Percentiles rank a stretch among this genome's conserved stretches.
Evolutionary conservation across 2,888 invertebrate genomes (phyloP).

Genomic region (Polymixis flavicincta): DNA sequence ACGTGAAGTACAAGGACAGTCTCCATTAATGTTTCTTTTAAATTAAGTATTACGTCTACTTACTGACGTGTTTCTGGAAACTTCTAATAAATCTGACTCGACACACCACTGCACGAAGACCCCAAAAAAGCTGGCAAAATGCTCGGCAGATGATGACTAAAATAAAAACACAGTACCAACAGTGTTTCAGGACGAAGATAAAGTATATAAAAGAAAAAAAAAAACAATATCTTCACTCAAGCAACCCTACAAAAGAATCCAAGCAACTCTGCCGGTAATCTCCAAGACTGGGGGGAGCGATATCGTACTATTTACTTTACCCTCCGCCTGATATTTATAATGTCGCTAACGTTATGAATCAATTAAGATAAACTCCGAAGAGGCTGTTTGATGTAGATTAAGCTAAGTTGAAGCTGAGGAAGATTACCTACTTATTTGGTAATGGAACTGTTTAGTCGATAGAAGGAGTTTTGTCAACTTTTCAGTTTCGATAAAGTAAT

Average conservation of each 20-base stretch:
- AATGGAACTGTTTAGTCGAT: conserved; percentile 2
- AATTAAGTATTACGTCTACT: neutral
- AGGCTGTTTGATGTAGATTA: conserved; percentile 46
- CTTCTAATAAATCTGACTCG: no score
- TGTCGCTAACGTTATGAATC: conserved; percentile 59
- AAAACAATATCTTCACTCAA: neutral
- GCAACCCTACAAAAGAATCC: conserved; percentile 65
- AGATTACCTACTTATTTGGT: conserved; percentile 41
- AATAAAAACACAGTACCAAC: neutral
- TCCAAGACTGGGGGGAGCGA: conserved; percentile 52
- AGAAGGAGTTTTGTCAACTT: conserved; percentile 1
- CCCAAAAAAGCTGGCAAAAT: neutral
- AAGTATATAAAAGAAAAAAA: neutral
- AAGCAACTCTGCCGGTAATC: conserved; percentile 60
- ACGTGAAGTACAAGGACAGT: neutral
- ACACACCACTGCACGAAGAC: neutral
- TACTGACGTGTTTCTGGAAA: neutral
- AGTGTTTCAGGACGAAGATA: neutral
- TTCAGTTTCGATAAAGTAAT: neutral
- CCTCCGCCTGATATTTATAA: conserved; percentile 54
- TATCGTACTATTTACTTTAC: conserved; percentile 63
- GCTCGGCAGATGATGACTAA: neutral
- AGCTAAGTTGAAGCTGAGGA: conserved; percentile 28
- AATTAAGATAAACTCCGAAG: conserved; percentile 52
- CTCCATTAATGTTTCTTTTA: neutral